These are phyloP conservation scores for Otus sunia DNA, from an alignment of 2,113 vertebrate species.

Conservation along the genomic window DNA sequence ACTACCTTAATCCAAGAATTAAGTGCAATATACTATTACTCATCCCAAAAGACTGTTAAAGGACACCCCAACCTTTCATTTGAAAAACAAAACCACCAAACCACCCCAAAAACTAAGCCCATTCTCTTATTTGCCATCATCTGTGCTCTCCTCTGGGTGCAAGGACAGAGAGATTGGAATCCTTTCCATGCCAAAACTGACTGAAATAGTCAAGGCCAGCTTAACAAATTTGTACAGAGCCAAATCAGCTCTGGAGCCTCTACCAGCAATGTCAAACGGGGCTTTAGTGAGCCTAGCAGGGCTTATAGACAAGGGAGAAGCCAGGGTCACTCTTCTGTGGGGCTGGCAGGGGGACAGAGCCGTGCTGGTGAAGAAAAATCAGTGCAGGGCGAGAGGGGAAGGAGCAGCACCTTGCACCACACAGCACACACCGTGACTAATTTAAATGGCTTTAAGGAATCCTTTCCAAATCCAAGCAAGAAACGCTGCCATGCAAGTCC, in stretches of 20 bases:
- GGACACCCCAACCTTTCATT: neutral
- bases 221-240: neutral
- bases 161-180: neutral
- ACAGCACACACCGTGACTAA: neutral
- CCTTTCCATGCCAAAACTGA: neutral
- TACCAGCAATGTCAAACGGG: neutral
- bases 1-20: neutral
- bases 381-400: neutral
- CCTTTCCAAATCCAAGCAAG: neutral
- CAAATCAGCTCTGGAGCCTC: neutral
- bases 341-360: neutral
- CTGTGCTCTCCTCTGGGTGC: neutral
- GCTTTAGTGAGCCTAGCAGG: neutral
- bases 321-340: neutral
- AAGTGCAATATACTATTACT: neutral
- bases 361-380: neutral
- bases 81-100: neutral
- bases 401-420: neutral
- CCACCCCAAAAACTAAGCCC: rapidly evolving
- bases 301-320: rapidly evolving
- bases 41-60: neutral
- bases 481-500: neutral
- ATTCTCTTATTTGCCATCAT: neutral
- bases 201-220: neutral
- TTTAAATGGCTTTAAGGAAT: neutral